A percentile compares a stretch with the other conserved stretches of the same genome.
Conservation (phyloP, 1,140 invertebrate species). For the Tetranychus urticae region DNA sequence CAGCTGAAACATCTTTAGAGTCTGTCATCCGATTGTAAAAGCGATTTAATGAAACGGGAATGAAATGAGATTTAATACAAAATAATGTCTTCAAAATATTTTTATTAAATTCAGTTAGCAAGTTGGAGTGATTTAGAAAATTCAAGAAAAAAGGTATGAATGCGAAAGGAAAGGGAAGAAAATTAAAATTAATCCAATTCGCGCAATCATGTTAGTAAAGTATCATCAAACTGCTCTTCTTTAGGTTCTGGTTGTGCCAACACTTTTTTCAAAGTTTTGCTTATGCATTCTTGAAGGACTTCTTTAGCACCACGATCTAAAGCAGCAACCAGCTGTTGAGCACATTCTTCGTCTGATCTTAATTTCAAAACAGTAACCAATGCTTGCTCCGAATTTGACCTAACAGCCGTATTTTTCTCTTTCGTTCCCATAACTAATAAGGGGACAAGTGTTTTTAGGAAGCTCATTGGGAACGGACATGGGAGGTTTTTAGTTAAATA, state of each 20-base stretch:
- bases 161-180: too few relatives aligned
- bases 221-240: slow-evolving; percentile 73
- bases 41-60: not conserved
- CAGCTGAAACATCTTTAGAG: not conserved
- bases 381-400: slow-evolving; percentile 73
- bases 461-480: slow-evolving; percentile 33
- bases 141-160: too few relatives aligned
- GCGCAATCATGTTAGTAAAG: slow-evolving; percentile 26
- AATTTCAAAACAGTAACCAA: slow-evolving; percentile 58
- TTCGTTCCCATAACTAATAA: slow-evolving; percentile 89
- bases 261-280: slow-evolving; percentile 47
- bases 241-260: slow-evolving; percentile 46
- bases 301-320: slow-evolving; percentile 67
- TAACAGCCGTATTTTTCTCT: slow-evolving; percentile 85
- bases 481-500: slow-evolving; percentile 28
- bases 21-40: not conserved
- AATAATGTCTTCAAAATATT: too few relatives aligned
- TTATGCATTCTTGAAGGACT: slow-evolving; percentile 61
- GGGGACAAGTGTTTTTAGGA: slow-evolving; percentile 53
- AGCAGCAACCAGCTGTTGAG: slow-evolving; percentile 41
- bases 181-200: too few relatives aligned
- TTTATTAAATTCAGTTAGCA: too few relatives aligned
- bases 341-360: slow-evolving; percentile 36
- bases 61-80: too few relatives aligned
- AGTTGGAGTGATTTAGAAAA: too few relatives aligned